Percentiles rank a stretch among this genome's conserved stretches.
phyloP scores from a whole-genome alignment of 2,797 vertebrate species.

The Scomberomorus guttatus region DNA sequence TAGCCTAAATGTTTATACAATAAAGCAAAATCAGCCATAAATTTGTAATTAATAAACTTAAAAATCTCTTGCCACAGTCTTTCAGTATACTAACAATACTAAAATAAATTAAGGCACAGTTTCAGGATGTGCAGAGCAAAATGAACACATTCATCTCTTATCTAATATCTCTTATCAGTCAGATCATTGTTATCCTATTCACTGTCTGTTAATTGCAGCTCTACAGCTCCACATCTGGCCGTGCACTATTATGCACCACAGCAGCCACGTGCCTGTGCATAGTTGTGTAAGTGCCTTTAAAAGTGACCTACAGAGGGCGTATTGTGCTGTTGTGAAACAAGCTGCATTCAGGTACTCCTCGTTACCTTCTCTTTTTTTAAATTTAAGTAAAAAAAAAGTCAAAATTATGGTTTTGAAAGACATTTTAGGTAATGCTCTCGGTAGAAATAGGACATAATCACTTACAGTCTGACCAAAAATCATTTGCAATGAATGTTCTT shows the following conservation, averaged over 20 bases:
- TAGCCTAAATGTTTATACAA: too few relatives aligned
- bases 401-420: not conserved
- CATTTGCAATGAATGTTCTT: accelerated
- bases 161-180: too few relatives aligned
- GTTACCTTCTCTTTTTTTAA: accelerated
- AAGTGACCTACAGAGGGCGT: constrained; percentile 53
- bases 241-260: not conserved
- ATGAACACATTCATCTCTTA: too few relatives aligned
- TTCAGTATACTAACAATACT: too few relatives aligned
- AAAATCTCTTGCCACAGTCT: too few relatives aligned
- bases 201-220: not conserved
- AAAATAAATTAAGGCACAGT: too few relatives aligned
- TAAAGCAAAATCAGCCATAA: too few relatives aligned
- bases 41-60: too few relatives aligned
- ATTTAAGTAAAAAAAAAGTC: too few relatives aligned
- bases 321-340: constrained; percentile 57
- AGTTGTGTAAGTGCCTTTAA: constrained; percentile 65
- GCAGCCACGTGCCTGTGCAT: not conserved
- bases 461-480: accelerated
- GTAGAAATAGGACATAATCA: accelerated
- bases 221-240: not conserved
- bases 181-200: not conserved
- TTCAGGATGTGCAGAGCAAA: too few relatives aligned
- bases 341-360: constrained; percentile 24
- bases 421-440: accelerated